Conservation (phyloP, 2,113 vertebrate species). For the Thalassarche chlororhynchos region DNA sequence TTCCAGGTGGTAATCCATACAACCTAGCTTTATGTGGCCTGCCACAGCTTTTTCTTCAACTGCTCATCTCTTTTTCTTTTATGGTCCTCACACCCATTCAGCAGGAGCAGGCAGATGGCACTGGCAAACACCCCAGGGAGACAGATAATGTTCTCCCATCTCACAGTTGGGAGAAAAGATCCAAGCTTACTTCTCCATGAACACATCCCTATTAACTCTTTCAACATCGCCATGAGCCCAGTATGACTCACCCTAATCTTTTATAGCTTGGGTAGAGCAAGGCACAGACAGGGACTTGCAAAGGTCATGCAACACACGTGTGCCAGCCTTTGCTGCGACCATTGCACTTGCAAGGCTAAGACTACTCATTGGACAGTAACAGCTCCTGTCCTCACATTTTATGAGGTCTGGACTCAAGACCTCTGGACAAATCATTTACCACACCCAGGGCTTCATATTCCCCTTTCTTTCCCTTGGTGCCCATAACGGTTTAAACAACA, state of each 20-base stretch:
- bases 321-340: neutral
- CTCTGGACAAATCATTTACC: neutral
- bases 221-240: neutral
- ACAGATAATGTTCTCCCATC: neutral
- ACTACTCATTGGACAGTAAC: neutral
- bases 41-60: neutral
- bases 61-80: neutral
- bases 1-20: neutral
- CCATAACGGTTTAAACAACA: neutral
- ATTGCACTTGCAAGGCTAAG: neutral
- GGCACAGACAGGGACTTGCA: neutral
- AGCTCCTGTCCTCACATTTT: neutral
- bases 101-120: neutral
- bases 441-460: neutral
- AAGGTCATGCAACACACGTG: accelerated
- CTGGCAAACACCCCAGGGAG: neutral
- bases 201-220: neutral
- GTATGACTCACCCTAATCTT: accelerated
- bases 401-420: neutral
- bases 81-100: neutral
- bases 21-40: neutral
- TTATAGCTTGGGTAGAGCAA: neutral
- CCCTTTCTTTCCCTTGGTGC: neutral
- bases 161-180: neutral
- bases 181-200: neutral